Conservation (phyloP, 2,113 vertebrate species). For the Mixornis gularis region DNA sequence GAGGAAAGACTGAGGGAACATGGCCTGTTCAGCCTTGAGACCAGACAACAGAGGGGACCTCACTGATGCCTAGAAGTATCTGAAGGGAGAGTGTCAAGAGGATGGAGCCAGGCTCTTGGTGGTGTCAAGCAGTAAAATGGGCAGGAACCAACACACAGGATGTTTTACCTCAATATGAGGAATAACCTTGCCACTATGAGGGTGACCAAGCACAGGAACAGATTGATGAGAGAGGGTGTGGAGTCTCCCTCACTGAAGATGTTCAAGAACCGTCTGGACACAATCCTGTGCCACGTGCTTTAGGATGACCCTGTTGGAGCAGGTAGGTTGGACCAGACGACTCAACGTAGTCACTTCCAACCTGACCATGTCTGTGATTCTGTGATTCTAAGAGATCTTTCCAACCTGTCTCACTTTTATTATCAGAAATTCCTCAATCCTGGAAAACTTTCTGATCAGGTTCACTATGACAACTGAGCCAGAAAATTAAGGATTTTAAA, state of each 20-base stretch:
- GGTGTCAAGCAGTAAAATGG: neutral
- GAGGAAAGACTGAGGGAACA: neutral
- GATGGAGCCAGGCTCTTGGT: neutral
- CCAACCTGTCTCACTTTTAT: neutral
- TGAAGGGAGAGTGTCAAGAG: neutral
- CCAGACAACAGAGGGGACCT: neutral
- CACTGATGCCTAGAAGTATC: neutral
- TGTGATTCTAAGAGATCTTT: neutral
- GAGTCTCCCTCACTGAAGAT: neutral
- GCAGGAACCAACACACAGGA: neutral
- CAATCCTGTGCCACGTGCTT: neutral
- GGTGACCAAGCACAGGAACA: neutral
- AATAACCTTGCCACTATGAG: neutral
- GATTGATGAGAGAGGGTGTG: accelerated
- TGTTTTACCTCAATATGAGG: neutral
- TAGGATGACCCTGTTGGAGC: neutral
- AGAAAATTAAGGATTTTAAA: neutral
- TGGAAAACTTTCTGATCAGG: neutral
- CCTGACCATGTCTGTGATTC: neutral
- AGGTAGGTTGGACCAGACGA: neutral
- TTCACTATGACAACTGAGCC: neutral
- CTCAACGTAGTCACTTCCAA: neutral
- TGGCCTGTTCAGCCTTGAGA: neutral
- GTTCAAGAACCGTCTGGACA: neutral
- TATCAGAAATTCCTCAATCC: neutral